These are phyloP conservation scores for Tetramorium simillimum DNA, from an alignment of 1,140 invertebrate genomes.

Conservation along the genomic window DNA sequence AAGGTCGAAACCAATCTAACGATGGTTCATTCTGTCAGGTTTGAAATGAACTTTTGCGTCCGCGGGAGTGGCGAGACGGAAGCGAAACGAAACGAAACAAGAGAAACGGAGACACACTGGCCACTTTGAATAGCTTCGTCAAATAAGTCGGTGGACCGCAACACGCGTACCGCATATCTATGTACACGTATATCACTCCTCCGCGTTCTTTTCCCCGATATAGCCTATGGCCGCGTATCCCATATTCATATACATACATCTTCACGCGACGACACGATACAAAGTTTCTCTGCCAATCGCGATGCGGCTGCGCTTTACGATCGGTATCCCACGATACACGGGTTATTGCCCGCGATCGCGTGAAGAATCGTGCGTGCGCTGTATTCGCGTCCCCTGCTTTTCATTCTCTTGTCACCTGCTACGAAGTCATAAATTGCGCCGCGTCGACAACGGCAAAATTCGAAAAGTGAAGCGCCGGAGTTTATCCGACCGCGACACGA, in stretches of 20 bases:
- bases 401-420: constrained; percentile 47
- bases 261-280: constrained; percentile 4
- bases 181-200: neutral
- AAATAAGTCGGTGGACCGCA: constrained; percentile 60
- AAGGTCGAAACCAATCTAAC: constrained; percentile 42
- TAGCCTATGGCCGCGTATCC: neutral
- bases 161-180: constrained; percentile 22
- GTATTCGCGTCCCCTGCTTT: neutral
- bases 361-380: neutral
- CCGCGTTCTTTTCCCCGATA: neutral
- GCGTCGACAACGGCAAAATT: constrained; percentile 32
- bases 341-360: constrained; percentile 13
- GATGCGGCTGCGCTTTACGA: constrained; percentile 45
- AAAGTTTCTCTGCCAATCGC: constrained; percentile 20
- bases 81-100: neutral
- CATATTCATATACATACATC: neutral
- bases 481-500: constrained; percentile 48
- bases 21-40: constrained; percentile 20
- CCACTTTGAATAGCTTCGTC: constrained; percentile 52
- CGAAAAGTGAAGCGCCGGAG: constrained; percentile 4
- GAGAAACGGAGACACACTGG: constrained; percentile 3
- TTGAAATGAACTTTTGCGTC: neutral
- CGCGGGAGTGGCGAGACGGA: neutral
- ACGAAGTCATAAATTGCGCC: constrained; percentile 49
- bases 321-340: neutral